Evolutionary conservation across 2,113 vertebrate genomes (phyloP).

Genomic region (Ibidorhyncha struthersii): DNA sequence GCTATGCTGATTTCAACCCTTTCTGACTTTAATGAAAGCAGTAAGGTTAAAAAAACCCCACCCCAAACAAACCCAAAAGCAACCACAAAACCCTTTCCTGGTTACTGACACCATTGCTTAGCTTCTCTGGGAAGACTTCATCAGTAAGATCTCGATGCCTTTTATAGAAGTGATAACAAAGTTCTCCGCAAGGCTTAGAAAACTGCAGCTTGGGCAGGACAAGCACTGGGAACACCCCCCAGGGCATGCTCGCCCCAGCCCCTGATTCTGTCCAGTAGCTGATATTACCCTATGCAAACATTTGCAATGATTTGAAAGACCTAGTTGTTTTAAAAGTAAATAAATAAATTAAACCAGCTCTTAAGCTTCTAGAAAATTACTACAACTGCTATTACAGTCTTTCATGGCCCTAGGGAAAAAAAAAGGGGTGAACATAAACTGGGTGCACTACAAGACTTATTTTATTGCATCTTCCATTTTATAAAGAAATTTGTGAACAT

Average conservation of each 20-base stretch:
- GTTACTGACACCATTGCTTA: neutral
- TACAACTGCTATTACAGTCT: neutral
- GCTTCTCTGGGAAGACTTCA: neutral
- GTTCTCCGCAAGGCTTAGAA: neutral
- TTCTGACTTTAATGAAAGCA: neutral
- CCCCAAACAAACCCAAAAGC: neutral
- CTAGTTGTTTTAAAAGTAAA: neutral
- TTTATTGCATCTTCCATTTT: conserved; percentile 16
- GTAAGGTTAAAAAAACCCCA: neutral
- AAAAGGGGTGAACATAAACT: neutral
- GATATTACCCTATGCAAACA: neutral
- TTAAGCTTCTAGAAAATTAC: neutral
- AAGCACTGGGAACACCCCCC: neutral
- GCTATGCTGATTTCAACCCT: neutral
- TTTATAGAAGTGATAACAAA: neutral
- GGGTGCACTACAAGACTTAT: neutral
- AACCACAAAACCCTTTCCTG: neutral
- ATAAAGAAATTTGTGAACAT: conserved; percentile 6
- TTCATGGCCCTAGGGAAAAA: neutral
- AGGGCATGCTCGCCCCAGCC: neutral
- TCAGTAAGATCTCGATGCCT: neutral
- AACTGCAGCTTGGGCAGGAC: neutral
- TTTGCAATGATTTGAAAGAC: neutral
- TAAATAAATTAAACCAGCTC: neutral
- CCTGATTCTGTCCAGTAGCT: neutral